phyloP scores from a whole-genome alignment of 2,888 invertebrate genomes.

The Hypomecis punctinalis region DNA sequence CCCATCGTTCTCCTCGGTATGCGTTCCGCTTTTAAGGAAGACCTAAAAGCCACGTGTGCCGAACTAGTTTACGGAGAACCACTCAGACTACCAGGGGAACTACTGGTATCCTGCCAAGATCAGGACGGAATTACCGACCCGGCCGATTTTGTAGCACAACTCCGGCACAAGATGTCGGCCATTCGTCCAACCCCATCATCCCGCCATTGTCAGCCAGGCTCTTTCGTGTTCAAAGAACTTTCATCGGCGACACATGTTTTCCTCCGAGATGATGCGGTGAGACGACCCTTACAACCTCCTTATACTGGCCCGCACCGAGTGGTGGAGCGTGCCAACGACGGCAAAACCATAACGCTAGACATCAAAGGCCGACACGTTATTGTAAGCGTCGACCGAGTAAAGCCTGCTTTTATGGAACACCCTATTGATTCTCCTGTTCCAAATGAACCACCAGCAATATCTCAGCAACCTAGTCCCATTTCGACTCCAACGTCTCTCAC shows the following conservation, averaged over 20 bases:
- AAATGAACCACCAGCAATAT: not conserved
- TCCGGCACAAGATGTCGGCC: not conserved
- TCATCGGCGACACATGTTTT: not conserved
- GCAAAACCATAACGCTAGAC: not conserved
- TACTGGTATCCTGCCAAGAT: not conserved
- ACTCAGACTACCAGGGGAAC: slow-evolving; percentile 1
- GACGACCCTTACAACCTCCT: not conserved
- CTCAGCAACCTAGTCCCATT: not conserved
- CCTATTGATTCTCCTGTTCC: not conserved
- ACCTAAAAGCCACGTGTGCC: not conserved
- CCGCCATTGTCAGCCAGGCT: too few relatives aligned
- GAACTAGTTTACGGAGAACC: slow-evolving; percentile 1
- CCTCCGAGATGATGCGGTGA: not conserved
- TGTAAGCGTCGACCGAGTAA: slow-evolving; percentile 3
- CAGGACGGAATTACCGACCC: not conserved
- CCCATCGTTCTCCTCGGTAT: slow-evolving; percentile 1
- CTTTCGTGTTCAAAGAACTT: not conserved
- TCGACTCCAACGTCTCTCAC: not conserved
- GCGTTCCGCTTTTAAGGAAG: slow-evolving; percentile 3
- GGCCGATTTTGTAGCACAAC: not conserved
- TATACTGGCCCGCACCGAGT: not conserved
- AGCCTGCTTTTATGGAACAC: slow-evolving; percentile 1
- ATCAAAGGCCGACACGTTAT: not conserved
- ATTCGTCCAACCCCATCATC: not conserved
- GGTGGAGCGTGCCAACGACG: not conserved